Evolutionary conservation across 2,888 invertebrate genomes (phyloP), one percentile per base, ranked within the genome.

Genomic region (Idaea biselata): DNA sequence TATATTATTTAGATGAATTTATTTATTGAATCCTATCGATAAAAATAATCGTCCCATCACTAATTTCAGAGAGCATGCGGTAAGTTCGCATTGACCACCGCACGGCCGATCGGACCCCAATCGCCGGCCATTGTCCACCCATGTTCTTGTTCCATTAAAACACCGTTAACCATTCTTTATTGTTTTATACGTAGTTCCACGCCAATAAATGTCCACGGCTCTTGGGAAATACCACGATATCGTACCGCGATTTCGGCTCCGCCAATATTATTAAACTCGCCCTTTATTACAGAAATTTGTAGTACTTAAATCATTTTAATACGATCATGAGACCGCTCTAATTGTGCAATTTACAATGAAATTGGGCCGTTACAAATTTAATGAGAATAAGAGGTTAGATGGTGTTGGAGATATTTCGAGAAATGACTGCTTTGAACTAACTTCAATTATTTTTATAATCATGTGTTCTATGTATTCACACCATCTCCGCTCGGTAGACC

Each of bases 81-180:
- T 81, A 73, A 84, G 82, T 83, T 80, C 77, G 78, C 82, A 84
- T 79, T 87, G 89, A 90, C 89, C 89, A 85, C 83, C 73, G 81
- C 63, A 55, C 18, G 14, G 56, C 70, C 72, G 62, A 74, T 72
- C 80, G 84, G 79, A 81, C 89, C 89, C 89, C 89, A 87, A 86
- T 85, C 85, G 84, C 70, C 77, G 75, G 81, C 87, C 84, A 91
- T 91, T 91, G 89, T 90, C 86, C 87, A 73, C 72, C 81, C 80
- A 83, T 87, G 90, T 89, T 87, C 91, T 89, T 90, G 88, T 89
- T 88, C 90, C 91, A 92, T 92, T 91, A 91, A 91, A 91, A 87
- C 83, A 87, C 91, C 86, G 88, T 91, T 91, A 91, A 87, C 86
- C 88, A 88, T 90, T 91, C 91, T 91, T 91, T 91, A 92, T 92